A percentile compares a stretch with the other conserved stretches of the same genome.
Evolutionary conservation across 2,113 vertebrate genomes (phyloP).

Genomic region (Riparia riparia): DNA sequence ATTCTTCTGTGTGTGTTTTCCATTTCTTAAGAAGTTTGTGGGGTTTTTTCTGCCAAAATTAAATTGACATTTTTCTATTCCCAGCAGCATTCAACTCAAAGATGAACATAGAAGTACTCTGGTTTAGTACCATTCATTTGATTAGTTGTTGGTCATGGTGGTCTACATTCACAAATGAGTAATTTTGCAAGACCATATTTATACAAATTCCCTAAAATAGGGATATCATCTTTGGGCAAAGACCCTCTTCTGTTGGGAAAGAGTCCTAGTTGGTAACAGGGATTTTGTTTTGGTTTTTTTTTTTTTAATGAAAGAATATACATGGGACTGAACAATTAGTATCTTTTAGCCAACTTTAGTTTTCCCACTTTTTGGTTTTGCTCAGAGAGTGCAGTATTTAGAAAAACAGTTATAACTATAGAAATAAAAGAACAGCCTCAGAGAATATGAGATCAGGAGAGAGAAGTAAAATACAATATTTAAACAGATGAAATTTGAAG

Average conservation of each 20-base stretch:
- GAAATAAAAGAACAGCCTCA: not conserved
- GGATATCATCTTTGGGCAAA: not conserved
- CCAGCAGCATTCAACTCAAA: rapidly evolving
- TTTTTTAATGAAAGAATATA: not conserved
- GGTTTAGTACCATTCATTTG: not conserved
- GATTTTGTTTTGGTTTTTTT: no score
- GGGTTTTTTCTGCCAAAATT: not conserved
- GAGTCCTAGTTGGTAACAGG: not conserved
- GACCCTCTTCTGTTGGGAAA: not conserved
- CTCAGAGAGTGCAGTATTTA: not conserved
- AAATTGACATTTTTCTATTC: not conserved
- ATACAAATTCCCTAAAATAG: not conserved
- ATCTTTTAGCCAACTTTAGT: not conserved
- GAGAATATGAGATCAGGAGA: not conserved
- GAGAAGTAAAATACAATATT: not conserved
- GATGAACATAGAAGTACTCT: not conserved
- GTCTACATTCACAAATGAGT: rapidly evolving
- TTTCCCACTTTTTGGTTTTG: not conserved
- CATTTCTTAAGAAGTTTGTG: not conserved
- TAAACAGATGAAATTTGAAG: not conserved
- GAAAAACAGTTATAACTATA: not conserved
- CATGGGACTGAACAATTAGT: not conserved
- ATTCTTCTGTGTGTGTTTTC: not conserved
- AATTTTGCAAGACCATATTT: not conserved
- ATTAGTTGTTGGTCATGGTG: not conserved